Evolutionary conservation across 2,113 vertebrate species (phyloP), one percentile per base, ranked within the genome.

Genomic region (Talpa occidentalis): DNA sequence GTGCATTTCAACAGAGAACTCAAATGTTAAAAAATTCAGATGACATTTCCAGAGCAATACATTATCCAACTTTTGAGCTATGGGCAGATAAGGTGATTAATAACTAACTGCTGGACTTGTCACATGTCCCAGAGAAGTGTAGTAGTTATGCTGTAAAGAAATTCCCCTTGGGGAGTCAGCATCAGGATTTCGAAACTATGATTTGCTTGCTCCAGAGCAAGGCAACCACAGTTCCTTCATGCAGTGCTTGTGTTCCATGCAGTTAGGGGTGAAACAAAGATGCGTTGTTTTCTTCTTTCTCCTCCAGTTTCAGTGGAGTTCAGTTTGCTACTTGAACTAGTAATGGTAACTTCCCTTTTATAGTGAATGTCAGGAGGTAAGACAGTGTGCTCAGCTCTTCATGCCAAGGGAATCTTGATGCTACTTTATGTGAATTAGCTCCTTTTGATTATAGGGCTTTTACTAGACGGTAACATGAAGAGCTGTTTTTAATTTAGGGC

Each of bases 21-120:
- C 47, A 84, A 84, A 80, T 78, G 59, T 86, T 94, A 66, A 96
- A 84, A 93, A 84, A 44, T n/a, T 22, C 59, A 10, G n/a, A 49
- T 94, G 77, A 59, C n/a, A 72, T 93, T 94, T 97, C 30, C 83
- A 70, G 96, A 94, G 32, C n/a, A 90, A 77, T 66, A 91, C 72
- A 90, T 17, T 80, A 79, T 80, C 26, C 35, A 86, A 74, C 47
- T 97, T 91, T 95, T 91, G 87, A 96, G 44, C 40, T 56, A 69
- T 40, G 24, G 17, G 60, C 40, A 86, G 64, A 66, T 54, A 85
- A 93, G 54, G 52, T 80, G 90, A 93, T 78, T 67, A 60, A 62
- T 52, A 74, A 26, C 67, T 49, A 73, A 28, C 62, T 70, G 37
- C 32, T 10, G 37, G 12, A 30, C 30, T 74, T 37, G 30, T 60